A percentile compares a stretch with the other conserved stretches of the same genome.
phyloP scores from a whole-genome alignment of 1,140 invertebrate genomes.

The Sminthurinus signatus region DNA sequence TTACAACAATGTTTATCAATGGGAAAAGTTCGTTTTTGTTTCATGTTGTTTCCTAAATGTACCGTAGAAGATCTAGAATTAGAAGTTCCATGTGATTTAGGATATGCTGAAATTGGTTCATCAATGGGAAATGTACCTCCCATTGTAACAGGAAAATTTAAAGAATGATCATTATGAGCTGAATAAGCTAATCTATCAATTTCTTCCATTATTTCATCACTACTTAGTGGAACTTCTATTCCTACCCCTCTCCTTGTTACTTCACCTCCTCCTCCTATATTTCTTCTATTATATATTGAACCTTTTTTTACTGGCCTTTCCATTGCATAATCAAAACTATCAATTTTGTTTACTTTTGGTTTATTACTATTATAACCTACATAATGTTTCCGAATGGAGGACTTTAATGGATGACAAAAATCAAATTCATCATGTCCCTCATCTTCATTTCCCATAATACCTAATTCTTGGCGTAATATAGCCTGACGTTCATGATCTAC shows the following conservation, averaged over 20 bases:
- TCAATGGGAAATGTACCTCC: conserved; percentile 42
- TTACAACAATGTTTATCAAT: conserved; percentile 40
- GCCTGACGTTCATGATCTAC: not conserved
- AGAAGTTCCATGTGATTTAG: too few species aligned
- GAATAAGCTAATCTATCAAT: conserved; percentile 6
- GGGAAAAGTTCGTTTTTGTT: conserved; percentile 36
- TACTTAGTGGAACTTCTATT: not conserved
- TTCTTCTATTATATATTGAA: not conserved
- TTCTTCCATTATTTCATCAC: conserved; percentile 11
- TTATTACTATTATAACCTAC: conserved; percentile 1
- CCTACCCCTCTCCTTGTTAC: too few species aligned
- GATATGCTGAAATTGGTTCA: conserved; percentile 43
- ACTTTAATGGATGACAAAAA: not conserved
- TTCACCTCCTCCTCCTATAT: not conserved
- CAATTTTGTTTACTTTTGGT: too few species aligned
- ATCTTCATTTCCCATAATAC: not conserved
- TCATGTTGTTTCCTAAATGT: conserved; percentile 33
- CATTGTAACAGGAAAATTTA: too few species aligned
- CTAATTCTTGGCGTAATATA: too few species aligned
- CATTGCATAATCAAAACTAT: too few species aligned
- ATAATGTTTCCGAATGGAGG: not conserved
- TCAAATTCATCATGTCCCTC: not conserved
- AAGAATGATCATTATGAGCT: not conserved
- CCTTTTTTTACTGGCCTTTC: too few species aligned
- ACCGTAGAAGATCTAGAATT: conserved; percentile 38